These are phyloP conservation scores for Leuciscus waleckii DNA, from an alignment of 2,797 vertebrate species.

Conservation along the genomic window DNA sequence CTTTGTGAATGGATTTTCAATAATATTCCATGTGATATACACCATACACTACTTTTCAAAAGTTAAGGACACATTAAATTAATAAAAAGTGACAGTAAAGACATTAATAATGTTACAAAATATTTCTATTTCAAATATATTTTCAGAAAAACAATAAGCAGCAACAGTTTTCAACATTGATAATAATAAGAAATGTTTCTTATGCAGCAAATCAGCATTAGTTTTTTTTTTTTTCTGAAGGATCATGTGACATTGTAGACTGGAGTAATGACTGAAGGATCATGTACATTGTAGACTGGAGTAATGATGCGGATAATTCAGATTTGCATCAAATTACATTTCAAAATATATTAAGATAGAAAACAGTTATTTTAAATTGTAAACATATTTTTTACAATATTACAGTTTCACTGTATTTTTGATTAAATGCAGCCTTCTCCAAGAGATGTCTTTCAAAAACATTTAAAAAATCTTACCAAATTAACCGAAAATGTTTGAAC, in stretches of 20 bases:
- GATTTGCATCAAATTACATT: not conserved
- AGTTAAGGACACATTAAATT: not conserved
- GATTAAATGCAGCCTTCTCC: not conserved
- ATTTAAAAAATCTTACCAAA: too few relatives aligned
- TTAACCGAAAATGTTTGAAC: too few relatives aligned
- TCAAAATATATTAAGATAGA: not conserved
- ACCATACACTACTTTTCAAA: not conserved
- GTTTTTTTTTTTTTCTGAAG: not conserved
- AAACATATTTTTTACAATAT: not conserved
- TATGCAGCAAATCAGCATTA: not conserved
- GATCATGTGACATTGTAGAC: not conserved
- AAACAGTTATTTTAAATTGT: not conserved
- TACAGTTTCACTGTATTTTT: not conserved
- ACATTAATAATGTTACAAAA: not conserved
- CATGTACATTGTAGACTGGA: not conserved
- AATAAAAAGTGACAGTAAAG: not conserved
- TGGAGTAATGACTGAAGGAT: too few relatives aligned
- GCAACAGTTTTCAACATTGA: not conserved
- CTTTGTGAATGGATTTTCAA: not conserved
- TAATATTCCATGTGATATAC: not conserved
- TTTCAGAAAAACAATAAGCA: not conserved
- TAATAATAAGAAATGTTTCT: not conserved
- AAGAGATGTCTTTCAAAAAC: not conserved
- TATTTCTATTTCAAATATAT: not conserved
- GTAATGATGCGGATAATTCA: not conserved